Conservation (phyloP, 2,797 vertebrate species). For the Scyliorhinus canicula region DNA sequence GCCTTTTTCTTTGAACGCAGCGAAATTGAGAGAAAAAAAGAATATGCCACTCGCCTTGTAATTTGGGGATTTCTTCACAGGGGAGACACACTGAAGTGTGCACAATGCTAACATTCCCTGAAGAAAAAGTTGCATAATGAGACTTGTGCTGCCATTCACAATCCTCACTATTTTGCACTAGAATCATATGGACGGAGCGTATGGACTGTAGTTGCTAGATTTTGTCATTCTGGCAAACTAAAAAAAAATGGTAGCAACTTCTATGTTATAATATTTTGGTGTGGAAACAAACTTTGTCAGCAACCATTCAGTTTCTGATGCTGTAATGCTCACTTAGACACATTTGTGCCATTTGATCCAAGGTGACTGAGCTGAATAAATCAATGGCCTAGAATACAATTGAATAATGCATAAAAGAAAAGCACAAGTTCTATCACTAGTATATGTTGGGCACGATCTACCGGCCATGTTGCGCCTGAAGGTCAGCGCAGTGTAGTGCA, state of each 20-base stretch:
- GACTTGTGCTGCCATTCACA: conserved; percentile 1
- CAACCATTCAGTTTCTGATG: neutral
- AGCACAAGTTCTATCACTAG: neutral
- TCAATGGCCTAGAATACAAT: neutral
- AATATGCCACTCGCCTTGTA: neutral
- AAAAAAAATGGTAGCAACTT: neutral
- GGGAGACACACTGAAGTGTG: neutral
- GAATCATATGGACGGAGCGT: neutral
- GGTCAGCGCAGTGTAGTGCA: no score
- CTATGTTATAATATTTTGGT: neutral
- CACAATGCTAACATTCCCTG: conserved; percentile 10
- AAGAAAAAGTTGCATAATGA: neutral
- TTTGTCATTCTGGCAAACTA: neutral
- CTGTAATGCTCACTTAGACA: neutral
- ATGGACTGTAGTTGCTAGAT: neutral
- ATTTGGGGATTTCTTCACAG: neutral
- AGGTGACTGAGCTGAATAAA: neutral
- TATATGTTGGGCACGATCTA: no score
- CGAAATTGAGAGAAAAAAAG: conserved; percentile 43
- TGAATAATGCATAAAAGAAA: neutral
- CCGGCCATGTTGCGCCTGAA: no score
- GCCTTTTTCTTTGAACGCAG: conserved; percentile 38
- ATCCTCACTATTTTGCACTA: neutral
- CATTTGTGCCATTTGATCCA: neutral
- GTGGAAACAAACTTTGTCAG: neutral